Percentiles rank a stretch among this genome's conserved stretches.
phyloP scores from a whole-genome alignment of 2,113 vertebrate species.

The Climacteris rufus region DNA sequence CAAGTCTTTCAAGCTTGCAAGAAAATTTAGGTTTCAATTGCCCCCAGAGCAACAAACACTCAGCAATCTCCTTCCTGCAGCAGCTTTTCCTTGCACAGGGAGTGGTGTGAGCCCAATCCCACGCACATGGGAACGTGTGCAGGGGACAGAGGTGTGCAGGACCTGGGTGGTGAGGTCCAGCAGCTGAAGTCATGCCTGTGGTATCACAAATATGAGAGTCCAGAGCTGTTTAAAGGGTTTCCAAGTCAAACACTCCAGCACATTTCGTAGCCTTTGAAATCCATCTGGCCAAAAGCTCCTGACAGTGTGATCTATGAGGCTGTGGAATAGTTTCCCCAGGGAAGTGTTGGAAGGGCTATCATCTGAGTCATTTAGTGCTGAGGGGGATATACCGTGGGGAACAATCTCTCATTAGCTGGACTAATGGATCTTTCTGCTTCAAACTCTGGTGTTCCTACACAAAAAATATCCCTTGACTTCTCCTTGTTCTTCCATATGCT shows the following conservation, averaged over 20 bases:
- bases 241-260: constrained; percentile 16
- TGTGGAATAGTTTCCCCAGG: constrained; percentile 28
- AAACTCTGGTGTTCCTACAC: neutral
- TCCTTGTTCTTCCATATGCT: constrained; percentile 45
- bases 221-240: constrained; percentile 20
- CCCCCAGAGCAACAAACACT: neutral
- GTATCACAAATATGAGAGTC: neutral
- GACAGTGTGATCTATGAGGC: constrained; percentile 53
- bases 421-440: constrained; percentile 32
- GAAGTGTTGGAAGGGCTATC: constrained; percentile 55
- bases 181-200: constrained; percentile 23
- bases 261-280: constrained; percentile 47
- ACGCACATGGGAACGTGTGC: neutral
- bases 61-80: neutral
- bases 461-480: neutral
- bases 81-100: neutral
- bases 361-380: constrained; percentile 38
- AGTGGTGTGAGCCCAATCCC: neutral
- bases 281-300: constrained; percentile 51
- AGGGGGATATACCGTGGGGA: neutral
- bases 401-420: constrained; percentile 34
- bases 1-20: neutral
- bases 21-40: neutral
- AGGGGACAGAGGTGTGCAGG: neutral
- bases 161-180: neutral